Conservation (phyloP, 2,113 vertebrate species). For the Sigmodon hispidus region DNA sequence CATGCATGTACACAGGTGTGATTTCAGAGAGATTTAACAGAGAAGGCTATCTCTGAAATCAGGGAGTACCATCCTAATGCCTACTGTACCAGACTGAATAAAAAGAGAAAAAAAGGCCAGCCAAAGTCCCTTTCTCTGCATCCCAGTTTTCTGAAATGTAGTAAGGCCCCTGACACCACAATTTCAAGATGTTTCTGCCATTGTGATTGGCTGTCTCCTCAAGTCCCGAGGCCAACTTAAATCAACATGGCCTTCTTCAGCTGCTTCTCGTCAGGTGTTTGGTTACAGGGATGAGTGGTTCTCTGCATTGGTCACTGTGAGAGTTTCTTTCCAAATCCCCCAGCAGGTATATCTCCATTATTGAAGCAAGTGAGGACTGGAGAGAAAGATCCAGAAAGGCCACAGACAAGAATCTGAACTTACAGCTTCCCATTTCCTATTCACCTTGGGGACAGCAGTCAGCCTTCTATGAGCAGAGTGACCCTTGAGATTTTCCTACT, state of each 20-base stretch:
- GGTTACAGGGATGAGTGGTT: neutral
- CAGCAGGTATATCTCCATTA: neutral
- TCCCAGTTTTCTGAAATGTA: neutral
- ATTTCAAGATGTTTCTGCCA: neutral
- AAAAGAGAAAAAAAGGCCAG: neutral
- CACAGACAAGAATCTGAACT: fast-evolving
- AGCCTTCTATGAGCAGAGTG: neutral
- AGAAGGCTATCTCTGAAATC: neutral
- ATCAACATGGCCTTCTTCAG: neutral
- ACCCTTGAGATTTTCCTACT: fast-evolving
- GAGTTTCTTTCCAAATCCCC: too few species aligned
- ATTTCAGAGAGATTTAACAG: neutral
- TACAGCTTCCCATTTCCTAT: neutral
- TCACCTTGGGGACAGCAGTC: fast-evolving
- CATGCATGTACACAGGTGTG: neutral
- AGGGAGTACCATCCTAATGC: neutral
- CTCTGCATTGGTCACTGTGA: neutral
- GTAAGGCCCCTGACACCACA: neutral
- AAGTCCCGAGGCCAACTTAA: neutral
- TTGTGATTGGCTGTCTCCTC: neutral
- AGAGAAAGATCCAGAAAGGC: neutral
- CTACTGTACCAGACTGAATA: neutral
- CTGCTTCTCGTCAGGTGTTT: neutral
- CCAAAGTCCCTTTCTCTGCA: neutral
- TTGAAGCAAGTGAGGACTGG: fast-evolving